Percentiles rank a stretch among this genome's conserved stretches.
Evolutionary conservation across 92 coral and sea anemone genomes (phyloP).

Genomic region (Micromussa lordhowensis): DNA sequence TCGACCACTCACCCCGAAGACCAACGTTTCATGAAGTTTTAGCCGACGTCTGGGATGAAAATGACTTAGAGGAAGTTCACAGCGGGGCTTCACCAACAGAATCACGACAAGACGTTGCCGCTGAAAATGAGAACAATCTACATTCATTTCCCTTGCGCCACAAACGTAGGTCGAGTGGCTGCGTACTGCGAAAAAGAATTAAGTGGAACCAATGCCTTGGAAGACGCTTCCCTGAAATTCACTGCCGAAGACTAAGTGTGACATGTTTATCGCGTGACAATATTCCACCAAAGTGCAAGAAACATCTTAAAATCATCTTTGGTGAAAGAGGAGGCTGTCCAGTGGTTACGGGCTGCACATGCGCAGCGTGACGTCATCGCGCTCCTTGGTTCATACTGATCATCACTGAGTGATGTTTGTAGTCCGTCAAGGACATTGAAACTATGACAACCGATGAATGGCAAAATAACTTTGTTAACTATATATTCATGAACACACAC

Average conservation of each 20-base stretch:
- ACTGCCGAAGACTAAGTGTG: background rate
- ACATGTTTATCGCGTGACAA: background rate
- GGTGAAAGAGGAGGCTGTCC: background rate
- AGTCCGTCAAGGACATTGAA: no score
- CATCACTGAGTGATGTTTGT: no score
- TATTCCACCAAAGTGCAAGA: constrained; percentile 24
- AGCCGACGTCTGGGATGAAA: background rate
- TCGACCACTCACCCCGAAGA: background rate
- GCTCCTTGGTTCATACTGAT: background rate
- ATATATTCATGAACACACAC: no score
- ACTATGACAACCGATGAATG: no score
- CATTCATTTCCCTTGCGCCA: background rate
- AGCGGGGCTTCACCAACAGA: background rate
- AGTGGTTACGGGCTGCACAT: background rate
- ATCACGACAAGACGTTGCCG: background rate
- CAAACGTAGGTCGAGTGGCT: background rate
- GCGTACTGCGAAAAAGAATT: background rate
- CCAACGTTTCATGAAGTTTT: background rate
- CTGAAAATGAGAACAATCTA: background rate
- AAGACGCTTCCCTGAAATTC: background rate
- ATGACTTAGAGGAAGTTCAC: background rate
- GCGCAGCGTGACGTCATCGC: background rate
- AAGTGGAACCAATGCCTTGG: constrained; percentile 17
- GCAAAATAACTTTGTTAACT: no score
- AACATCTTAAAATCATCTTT: background rate